Percentiles rank a stretch among this genome's conserved stretches.
phyloP scores from a whole-genome alignment of 2,888 invertebrate genomes.

The Tribolium freemani region DNA sequence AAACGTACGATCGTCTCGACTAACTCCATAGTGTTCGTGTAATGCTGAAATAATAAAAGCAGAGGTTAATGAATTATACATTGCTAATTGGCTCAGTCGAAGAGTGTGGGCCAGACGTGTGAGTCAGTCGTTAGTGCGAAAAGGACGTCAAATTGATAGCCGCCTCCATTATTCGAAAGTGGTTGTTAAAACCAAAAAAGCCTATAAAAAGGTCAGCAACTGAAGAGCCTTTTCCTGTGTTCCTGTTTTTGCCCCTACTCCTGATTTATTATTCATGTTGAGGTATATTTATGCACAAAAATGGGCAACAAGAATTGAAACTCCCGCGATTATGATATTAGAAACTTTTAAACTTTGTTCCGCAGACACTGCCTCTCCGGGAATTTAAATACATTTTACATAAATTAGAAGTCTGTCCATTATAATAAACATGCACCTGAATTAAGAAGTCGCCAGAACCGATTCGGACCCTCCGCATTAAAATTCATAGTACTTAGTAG shows the following conservation, averaged over 20 bases:
- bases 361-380: conserved; percentile 28
- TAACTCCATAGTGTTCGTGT: conserved; percentile 35
- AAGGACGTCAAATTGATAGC: conserved; percentile 63
- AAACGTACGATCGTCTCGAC: conserved; percentile 25
- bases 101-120: conserved; percentile 40
- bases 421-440: conserved; percentile 40
- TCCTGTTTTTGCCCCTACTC: conserved; percentile 53
- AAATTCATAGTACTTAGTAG: conserved; percentile 33
- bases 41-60: conserved; percentile 42
- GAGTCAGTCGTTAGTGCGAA: conserved; percentile 57
- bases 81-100: conserved; percentile 55
- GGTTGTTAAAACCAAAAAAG: conserved; percentile 62
- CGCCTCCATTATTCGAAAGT: conserved; percentile 63
- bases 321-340: conserved; percentile 45
- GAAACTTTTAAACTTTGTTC: conserved; percentile 44
- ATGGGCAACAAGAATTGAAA: conserved; percentile 46
- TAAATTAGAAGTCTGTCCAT: conserved; percentile 39
- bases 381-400: conserved; percentile 46
- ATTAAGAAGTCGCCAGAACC: conserved; percentile 35
- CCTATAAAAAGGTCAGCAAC: conserved; percentile 54
- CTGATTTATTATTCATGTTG: conserved; percentile 58
- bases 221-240: conserved; percentile 53
- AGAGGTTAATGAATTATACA: conserved; percentile 58
- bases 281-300: conserved; percentile 48
- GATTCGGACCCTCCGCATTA: conserved; percentile 24